Percentiles rank a stretch among this genome's conserved stretches.
Conservation (phyloP, 2,888 invertebrate species). For the Meteorus cinctellus region DNA sequence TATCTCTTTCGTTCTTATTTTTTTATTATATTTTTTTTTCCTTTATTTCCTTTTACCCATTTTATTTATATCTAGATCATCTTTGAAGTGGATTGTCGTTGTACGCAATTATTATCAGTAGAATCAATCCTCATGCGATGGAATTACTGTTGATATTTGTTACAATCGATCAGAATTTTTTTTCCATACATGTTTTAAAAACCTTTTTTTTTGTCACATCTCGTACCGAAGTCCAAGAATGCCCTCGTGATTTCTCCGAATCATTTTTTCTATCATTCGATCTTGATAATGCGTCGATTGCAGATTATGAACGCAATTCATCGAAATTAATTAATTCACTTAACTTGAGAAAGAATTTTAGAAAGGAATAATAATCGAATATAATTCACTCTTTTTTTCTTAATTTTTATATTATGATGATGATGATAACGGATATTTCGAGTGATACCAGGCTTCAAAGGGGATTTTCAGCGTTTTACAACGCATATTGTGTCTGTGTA, state of each 20-base stretch:
- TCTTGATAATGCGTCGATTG: neutral
- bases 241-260: neutral
- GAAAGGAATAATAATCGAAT: neutral
- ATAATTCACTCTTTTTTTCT: neutral
- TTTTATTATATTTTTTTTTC: slow-evolving; percentile 28
- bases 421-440: neutral
- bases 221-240: neutral
- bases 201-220: slow-evolving; percentile 29
- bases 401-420: neutral
- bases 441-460: neutral
- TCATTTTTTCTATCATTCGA: neutral
- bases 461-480: slow-evolving; percentile 1
- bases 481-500: slow-evolving; percentile 5
- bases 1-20: slow-evolving; percentile 41
- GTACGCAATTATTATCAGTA: slow-evolving; percentile 39
- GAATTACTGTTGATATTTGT: slow-evolving; percentile 14
- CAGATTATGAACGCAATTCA: neutral
- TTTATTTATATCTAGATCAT: slow-evolving; percentile 35
- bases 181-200: neutral
- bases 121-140: slow-evolving; percentile 36
- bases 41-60: slow-evolving; percentile 13
- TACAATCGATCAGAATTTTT: slow-evolving; percentile 9
- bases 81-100: slow-evolving; percentile 42
- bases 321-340: neutral
- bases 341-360: neutral